Evolutionary conservation across 2,113 vertebrate genomes (phyloP).

Genomic region (Antidorcas marsupialis): DNA sequence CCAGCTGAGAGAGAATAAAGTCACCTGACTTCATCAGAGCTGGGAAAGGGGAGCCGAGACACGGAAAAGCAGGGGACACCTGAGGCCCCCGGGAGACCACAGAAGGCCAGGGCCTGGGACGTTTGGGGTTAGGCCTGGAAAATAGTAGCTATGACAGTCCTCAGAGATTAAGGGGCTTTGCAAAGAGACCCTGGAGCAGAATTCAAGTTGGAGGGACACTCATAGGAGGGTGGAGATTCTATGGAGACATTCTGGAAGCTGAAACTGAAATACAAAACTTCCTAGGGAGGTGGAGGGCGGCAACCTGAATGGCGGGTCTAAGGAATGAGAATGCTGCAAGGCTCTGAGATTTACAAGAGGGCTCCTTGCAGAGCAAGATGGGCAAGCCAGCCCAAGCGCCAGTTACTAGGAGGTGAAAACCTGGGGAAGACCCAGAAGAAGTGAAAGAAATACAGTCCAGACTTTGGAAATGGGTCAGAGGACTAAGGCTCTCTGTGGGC

Average conservation of each 20-base stretch:
- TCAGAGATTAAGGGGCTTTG: background rate
- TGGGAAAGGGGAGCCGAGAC: background rate
- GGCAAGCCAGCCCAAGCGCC: background rate
- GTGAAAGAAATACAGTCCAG: background rate
- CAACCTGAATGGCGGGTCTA: background rate
- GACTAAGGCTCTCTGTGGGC: accelerated
- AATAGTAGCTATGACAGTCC: background rate
- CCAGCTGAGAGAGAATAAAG: background rate
- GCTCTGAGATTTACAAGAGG: background rate
- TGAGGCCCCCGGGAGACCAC: background rate
- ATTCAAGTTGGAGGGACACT: background rate
- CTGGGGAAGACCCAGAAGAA: background rate
- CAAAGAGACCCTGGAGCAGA: background rate
- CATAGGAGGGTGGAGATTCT: background rate
- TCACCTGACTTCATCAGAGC: background rate
- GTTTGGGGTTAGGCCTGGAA: background rate
- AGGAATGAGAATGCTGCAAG: background rate
- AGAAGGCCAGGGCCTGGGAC: background rate
- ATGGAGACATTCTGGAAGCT: background rate
- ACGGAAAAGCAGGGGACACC: background rate
- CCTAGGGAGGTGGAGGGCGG: background rate
- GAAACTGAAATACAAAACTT: background rate
- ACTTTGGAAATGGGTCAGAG: background rate
- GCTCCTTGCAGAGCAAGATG: background rate
- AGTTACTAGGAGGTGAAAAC: background rate